Percentiles rank a stretch among this genome's conserved stretches.
phyloP scores from a whole-genome alignment of 2,797 vertebrate genomes.

The Fistularia tabacaria region DNA sequence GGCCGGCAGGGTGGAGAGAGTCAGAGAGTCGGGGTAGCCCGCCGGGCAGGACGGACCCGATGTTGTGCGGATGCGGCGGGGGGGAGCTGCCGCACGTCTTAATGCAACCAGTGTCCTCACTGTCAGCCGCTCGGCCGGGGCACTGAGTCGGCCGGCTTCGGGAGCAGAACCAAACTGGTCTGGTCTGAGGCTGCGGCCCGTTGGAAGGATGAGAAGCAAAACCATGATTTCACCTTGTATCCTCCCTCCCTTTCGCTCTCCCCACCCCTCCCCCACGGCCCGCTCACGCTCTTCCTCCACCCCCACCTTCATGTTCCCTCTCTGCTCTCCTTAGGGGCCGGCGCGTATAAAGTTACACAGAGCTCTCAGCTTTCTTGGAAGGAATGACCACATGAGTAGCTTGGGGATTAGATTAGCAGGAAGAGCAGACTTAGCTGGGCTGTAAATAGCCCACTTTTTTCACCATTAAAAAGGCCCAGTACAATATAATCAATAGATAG shows the following conservation, averaged over 20 bases:
- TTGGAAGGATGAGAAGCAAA: slow-evolving; percentile 65
- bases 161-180: no score
- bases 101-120: no score
- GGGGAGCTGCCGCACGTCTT: no score
- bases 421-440: slow-evolving; percentile 77
- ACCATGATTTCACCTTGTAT: slow-evolving; percentile 65
- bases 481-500: slow-evolving; percentile 79
- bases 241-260: slow-evolving; percentile 40
- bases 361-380: slow-evolving; percentile 79
- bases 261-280: slow-evolving; percentile 21
- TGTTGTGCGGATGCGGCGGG: no score
- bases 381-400: slow-evolving; percentile 80
- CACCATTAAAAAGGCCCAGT: slow-evolving; percentile 75
- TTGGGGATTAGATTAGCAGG: slow-evolving; percentile 81
- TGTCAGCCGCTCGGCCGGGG: no score
- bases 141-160: no score
- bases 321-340: slow-evolving; percentile 67
- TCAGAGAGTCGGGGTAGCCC: no score
- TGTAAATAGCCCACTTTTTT: slow-evolving; percentile 79
- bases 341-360: slow-evolving; percentile 79
- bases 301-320: slow-evolving; percentile 54
- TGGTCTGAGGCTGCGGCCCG: slow-evolving; percentile 28
- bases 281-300: slow-evolving; percentile 26
- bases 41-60: no score
- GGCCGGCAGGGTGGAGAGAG: slow-evolving; percentile 49